Percentiles rank a stretch among this genome's conserved stretches.
Conservation (phyloP, 2,797 vertebrate species). For the Mionectes olivaceus region DNA sequence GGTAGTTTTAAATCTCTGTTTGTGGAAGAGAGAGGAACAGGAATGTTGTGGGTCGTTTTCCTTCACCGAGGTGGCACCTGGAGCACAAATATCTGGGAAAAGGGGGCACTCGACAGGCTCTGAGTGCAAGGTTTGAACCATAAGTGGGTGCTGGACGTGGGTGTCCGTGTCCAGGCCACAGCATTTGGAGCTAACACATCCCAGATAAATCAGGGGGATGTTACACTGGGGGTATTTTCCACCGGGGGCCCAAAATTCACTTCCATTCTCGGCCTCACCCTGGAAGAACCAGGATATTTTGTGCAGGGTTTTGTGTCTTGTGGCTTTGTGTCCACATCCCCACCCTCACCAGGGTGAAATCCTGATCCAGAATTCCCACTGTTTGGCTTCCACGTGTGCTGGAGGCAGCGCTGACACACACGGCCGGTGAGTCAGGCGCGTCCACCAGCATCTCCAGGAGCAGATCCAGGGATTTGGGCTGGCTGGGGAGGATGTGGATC, state of each 20-base stretch:
- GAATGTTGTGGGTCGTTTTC: background rate
- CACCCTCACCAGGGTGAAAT: accelerated
- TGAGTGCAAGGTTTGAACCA: accelerated
- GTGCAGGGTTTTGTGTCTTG: accelerated
- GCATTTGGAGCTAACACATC: accelerated
- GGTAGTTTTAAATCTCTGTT: background rate
- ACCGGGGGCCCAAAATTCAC: background rate
- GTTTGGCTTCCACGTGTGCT: background rate
- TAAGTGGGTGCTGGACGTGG: accelerated
- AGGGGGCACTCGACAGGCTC: accelerated
- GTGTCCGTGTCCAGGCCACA: accelerated
- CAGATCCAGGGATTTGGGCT: background rate
- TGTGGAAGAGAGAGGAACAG: background rate
- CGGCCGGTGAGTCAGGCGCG: background rate
- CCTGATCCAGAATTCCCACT: background rate
- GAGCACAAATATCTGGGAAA: background rate
- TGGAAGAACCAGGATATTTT: background rate
- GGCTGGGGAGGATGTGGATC: background rate
- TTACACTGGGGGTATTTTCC: background rate
- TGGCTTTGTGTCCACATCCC: too few relatives aligned
- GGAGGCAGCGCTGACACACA: background rate
- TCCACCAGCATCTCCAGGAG: background rate
- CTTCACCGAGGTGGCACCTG: background rate
- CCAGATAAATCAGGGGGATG: accelerated
- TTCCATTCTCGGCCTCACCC: background rate